Evolutionary conservation across 2,797 vertebrate genomes (phyloP), one percentile per base, ranked within the genome.

Genomic region (Xenops minutus): DNA sequence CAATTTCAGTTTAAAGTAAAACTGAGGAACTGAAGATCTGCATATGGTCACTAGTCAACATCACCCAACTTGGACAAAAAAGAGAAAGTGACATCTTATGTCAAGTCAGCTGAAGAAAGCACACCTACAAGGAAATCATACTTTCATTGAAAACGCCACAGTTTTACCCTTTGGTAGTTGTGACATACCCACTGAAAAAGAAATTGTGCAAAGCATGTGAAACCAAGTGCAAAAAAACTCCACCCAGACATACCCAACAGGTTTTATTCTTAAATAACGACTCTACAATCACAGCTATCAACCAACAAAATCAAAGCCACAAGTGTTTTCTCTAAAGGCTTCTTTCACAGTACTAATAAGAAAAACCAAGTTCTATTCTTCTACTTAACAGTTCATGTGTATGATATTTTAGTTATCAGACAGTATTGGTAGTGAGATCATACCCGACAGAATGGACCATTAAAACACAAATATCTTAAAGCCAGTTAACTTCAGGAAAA

Each of bases 161-260:
- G 90, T 89, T 95, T 93, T 88, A 97, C 97, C 96, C 94, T 96
- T 95, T 95, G 97, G 97, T 94, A 96, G 86, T 92, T 16, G 68
- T 96, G 93, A 97, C 94, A 96, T 46, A 92, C 71, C 66, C 94
- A 96, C 92, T 59, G 91, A 77, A 96, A 97, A 94, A 97, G 91
- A 96, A 97, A 96, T 90, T 93, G 94, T 97, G 95, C 94, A 96
- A 96, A 95, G 95, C 88, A 51, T 85, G 89, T 96, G 95, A 97
- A 97, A 92, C 91, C 76, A 91, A 97, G 95, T 96, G 94, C 91
- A 96, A 94, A 97, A 96, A 95, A 94, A 88, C 84, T 66, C 76
- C 80, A 95, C 79, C 90, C 93, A 93, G 92, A 97, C 95, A 96
- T 73, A 96, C 83, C 94, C 74, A 75, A 88, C 75, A 49, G 68